These are phyloP conservation scores for Cherax destructor DNA, from an alignment of 1,140 invertebrate species.

Conservation along the genomic window DNA sequence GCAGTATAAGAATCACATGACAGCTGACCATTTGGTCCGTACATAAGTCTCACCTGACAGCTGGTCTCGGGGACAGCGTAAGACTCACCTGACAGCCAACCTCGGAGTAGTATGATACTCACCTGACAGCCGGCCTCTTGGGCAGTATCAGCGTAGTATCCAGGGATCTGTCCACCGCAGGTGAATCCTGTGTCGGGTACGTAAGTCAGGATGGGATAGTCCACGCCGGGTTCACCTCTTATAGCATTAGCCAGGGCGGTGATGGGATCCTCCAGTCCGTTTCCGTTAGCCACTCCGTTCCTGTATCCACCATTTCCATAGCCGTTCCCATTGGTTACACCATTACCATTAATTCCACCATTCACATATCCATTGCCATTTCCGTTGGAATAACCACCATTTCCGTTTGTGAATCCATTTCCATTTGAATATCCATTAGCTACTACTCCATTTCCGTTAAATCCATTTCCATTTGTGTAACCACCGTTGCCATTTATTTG, in stretches of 20 bases:
- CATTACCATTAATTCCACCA: slow-evolving; percentile 6
- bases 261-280: slow-evolving; percentile 25
- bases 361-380: slow-evolving; percentile 13
- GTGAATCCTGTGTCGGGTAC: slow-evolving; percentile 24
- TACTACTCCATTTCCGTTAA: neutral
- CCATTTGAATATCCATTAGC: neutral
- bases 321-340: slow-evolving; percentile 13
- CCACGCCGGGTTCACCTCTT: slow-evolving; percentile 7
- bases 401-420: slow-evolving; percentile 3
- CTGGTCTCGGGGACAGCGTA: neutral
- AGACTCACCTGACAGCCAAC: neutral
- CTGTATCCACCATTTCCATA: neutral
- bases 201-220: slow-evolving; percentile 32
- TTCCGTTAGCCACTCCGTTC: neutral
- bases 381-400: slow-evolving; percentile 7
- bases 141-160: slow-evolving; percentile 26
- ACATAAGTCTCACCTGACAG: neutral
- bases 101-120: neutral
- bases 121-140: neutral
- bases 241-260: neutral
- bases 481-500: neutral
- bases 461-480: slow-evolving; percentile 14
- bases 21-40: no score
- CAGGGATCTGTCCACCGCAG: slow-evolving; percentile 16
- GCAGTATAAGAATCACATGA: neutral